Evolutionary conservation across 2,888 invertebrate genomes (phyloP).

Genomic region (Muscina levida): DNA sequence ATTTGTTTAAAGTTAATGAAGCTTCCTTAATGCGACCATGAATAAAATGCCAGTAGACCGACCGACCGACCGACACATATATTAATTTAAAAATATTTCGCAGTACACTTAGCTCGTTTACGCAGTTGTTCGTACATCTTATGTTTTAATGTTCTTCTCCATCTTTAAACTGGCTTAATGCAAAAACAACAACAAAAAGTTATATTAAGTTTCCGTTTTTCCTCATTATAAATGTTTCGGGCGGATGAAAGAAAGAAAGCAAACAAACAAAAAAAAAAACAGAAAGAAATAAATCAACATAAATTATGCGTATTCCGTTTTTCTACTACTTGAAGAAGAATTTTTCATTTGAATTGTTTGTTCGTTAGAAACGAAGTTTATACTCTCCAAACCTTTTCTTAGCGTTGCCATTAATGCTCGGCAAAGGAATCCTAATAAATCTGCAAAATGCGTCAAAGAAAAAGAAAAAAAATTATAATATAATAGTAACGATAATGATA

Average conservation of each 20-base stretch:
- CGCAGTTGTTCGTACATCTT: constrained; percentile 20
- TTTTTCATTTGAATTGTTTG: constrained; percentile 1
- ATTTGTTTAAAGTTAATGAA: constrained; percentile 53
- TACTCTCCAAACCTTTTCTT: background rate
- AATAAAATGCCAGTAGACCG: background rate
- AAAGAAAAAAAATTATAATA: background rate
- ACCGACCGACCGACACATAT: background rate
- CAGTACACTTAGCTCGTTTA: background rate
- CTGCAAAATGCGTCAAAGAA: background rate
- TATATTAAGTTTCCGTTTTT: constrained; percentile 9
- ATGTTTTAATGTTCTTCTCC: background rate
- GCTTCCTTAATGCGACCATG: constrained; percentile 49
- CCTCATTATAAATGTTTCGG: constrained; percentile 20
- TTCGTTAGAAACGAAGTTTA: background rate
- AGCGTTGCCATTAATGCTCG: constrained; percentile 33
- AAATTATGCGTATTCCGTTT: constrained; percentile 39
- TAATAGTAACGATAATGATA: constrained; percentile 9
- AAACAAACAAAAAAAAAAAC: constrained; percentile 34
- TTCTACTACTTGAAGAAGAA: constrained; percentile 12
- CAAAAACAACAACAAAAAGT: too few relatives aligned
- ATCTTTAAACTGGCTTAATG: constrained; percentile 9
- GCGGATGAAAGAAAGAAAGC: constrained; percentile 20
- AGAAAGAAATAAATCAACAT: constrained; percentile 43
- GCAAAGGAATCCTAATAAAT: background rate
- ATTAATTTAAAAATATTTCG: background rate